Conservation (phyloP, 2,888 invertebrate species). For the Ophion ventricosus region DNA sequence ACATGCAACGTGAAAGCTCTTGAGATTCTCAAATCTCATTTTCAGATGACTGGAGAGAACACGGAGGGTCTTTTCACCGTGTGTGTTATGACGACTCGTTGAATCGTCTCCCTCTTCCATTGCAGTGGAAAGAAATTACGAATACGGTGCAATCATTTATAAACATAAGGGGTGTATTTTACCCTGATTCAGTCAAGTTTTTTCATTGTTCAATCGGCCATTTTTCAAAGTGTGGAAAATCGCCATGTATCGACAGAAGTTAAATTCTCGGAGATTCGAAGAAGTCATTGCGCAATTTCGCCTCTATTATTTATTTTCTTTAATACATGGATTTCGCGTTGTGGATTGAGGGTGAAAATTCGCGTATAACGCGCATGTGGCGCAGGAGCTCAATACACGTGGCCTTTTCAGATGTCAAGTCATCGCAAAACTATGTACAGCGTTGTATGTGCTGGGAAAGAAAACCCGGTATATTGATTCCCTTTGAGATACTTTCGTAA, state of each 20-base stretch:
- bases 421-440: slow-evolving; percentile 14
- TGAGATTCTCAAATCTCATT: slow-evolving; percentile 59
- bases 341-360: slow-evolving; percentile 26
- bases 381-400: slow-evolving; percentile 21
- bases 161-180: background rate
- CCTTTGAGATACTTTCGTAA: slow-evolving; percentile 5
- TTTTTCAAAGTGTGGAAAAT: background rate
- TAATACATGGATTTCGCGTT: background rate
- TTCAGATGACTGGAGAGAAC: slow-evolving; percentile 33
- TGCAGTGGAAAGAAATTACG: slow-evolving; percentile 2
- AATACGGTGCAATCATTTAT: background rate
- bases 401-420: slow-evolving; percentile 40
- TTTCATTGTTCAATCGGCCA: background rate
- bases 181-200: background rate
- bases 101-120: slow-evolving; percentile 18
- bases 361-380: slow-evolving; percentile 44
- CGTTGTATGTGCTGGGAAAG: background rate
- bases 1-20: slow-evolving; percentile 40
- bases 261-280: no score
- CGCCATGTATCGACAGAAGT: no score
- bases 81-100: slow-evolving; percentile 2
- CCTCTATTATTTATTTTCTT: no score
- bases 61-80: slow-evolving; percentile 13
- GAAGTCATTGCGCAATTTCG: no score
- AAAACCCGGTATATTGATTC: slow-evolving; percentile 5